Percentiles rank a stretch among this genome's conserved stretches.
Conservation (phyloP, 2,888 invertebrate species). For the Caenorhabditis auriculariae region DNA sequence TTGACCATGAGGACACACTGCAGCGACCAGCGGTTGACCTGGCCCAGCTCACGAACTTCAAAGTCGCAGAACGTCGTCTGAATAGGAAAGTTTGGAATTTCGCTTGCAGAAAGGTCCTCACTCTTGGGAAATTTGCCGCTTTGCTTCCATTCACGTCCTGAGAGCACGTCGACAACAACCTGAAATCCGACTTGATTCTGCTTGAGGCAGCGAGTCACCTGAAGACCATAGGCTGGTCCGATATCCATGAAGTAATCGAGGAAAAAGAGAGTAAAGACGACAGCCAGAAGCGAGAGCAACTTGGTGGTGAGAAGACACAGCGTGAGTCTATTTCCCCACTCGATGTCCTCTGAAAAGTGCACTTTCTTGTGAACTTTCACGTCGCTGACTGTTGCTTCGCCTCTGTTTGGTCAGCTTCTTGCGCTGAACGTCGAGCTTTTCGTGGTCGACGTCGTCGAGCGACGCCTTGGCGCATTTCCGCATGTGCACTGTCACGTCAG, state of each 20-base stretch:
- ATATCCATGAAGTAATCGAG: conserved; percentile 30
- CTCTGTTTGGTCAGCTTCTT: conserved; percentile 9
- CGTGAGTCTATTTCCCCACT: conserved; percentile 19
- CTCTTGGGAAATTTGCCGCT: conserved; percentile 62
- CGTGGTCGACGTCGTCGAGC: conserved; percentile 8
- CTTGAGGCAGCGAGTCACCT: not conserved
- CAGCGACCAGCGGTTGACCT: conserved; percentile 46
- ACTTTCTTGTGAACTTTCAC: not conserved
- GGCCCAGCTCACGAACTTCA: conserved; percentile 49
- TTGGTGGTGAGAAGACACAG: conserved; percentile 26
- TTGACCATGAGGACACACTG: conserved; percentile 62
- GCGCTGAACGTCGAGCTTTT: conserved; percentile 4
- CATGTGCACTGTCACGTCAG: conserved; percentile 26
- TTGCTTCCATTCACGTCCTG: conserved; percentile 60
- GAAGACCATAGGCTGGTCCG: conserved; percentile 20
- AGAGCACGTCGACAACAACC: too few species aligned
- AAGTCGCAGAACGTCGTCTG: conserved; percentile 60
- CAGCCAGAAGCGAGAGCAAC: conserved; percentile 13
- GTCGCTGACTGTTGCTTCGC: too few species aligned
- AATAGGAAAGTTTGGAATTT: too few species aligned
- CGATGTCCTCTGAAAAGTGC: conserved; percentile 13
- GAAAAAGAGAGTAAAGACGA: conserved; percentile 19
- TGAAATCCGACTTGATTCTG: too few species aligned
- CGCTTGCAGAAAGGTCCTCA: too few species aligned
- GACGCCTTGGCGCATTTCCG: conserved; percentile 17